A percentile compares a stretch with the other conserved stretches of the same genome.
Evolutionary conservation across 2,113 vertebrate genomes (phyloP).

Genomic region (Haemorhous mexicanus): DNA sequence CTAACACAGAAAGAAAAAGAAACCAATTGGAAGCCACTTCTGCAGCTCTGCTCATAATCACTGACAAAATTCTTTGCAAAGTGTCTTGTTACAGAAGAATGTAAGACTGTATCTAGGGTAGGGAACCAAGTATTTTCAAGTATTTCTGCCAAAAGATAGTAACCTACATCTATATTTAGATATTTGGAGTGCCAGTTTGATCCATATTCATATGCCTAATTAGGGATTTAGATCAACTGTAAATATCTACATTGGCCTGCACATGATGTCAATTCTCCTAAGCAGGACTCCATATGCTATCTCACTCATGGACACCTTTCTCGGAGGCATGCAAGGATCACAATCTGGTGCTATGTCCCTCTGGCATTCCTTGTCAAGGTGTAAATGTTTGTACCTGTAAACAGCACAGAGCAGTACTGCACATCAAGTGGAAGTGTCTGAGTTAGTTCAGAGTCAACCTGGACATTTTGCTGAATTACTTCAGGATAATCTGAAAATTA

Average conservation of each 20-base stretch:
- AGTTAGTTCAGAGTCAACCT: neutral
- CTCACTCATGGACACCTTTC: neutral
- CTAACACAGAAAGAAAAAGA: neutral
- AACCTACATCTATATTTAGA: neutral
- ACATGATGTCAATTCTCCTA: neutral
- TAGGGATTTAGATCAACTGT: neutral
- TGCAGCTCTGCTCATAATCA: neutral
- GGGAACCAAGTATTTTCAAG: neutral
- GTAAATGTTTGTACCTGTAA: neutral
- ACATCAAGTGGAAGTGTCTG: fast-evolving
- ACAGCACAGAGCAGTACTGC: neutral
- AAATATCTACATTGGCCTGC: neutral
- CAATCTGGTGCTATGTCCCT: neutral
- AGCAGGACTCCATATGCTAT: neutral
- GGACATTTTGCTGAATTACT: neutral
- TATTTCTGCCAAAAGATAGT: neutral
- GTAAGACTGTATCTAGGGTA: neutral
- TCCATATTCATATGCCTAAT: neutral
- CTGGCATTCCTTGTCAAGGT: neutral
- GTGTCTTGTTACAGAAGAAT: neutral
- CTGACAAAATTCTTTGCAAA: neutral
- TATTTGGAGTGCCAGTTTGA: neutral
- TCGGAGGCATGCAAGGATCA: neutral
- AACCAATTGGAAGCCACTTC: neutral
- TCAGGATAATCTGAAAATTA: neutral